phyloP scores from a whole-genome alignment of 2,113 vertebrate species.

The Phoxinus phoxinus region DNA sequence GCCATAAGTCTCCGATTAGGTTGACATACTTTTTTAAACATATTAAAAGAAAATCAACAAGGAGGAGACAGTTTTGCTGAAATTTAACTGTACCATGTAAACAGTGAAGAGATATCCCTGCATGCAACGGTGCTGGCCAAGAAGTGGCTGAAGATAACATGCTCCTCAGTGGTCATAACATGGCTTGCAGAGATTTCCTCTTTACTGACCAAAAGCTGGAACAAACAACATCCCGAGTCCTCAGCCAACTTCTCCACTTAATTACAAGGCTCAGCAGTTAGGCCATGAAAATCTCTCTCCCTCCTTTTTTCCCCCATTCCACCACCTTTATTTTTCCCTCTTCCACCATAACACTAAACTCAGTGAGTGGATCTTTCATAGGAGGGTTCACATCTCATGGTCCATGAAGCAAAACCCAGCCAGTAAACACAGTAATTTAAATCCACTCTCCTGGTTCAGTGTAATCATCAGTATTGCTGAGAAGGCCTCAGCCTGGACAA shows the following conservation, averaged over 20 bases:
- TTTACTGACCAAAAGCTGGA: constrained; percentile 53
- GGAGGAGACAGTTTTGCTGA: neutral
- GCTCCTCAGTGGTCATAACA: constrained; percentile 26
- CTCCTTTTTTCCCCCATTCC: constrained; percentile 45
- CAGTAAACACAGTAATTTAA: constrained; percentile 62
- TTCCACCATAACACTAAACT: constrained; percentile 63
- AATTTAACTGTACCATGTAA: neutral
- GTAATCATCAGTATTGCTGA: constrained; percentile 59
- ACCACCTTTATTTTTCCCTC: constrained; percentile 42
- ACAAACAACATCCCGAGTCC: constrained; percentile 48
- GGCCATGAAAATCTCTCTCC: constrained; percentile 13
- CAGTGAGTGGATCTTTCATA: constrained; percentile 58
- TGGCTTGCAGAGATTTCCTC: constrained; percentile 47
- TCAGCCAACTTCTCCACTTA: constrained; percentile 66
- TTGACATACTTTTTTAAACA: constrained; percentile 13
- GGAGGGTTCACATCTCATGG: constrained; percentile 52
- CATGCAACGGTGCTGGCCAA: neutral
- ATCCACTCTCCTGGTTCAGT: constrained; percentile 67
- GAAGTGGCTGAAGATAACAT: constrained; percentile 21
- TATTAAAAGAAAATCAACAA: neutral
- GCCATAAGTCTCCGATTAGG: neutral
- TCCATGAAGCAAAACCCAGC: constrained; percentile 50
- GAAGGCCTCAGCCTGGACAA: constrained; percentile 58
- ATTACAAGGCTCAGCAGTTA: constrained; percentile 60
- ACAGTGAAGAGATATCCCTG: neutral